Evolutionary conservation across 2,113 vertebrate genomes (phyloP).

Genomic region (Pelecanus crispus): DNA sequence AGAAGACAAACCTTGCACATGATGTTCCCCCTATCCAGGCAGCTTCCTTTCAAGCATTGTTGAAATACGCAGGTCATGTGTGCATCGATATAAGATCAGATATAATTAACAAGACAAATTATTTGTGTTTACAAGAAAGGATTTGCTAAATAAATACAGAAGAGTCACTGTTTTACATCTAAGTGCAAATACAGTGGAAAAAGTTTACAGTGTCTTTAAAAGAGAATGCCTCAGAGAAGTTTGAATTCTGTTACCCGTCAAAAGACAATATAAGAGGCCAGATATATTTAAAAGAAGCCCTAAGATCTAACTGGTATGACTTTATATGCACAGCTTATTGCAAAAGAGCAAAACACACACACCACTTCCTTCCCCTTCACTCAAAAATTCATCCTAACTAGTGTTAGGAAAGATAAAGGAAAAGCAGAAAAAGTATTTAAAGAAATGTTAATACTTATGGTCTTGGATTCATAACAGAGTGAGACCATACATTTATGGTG

Average conservation of each 20-base stretch:
- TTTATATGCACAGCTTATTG: background rate
- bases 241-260: background rate
- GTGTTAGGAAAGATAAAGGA: background rate
- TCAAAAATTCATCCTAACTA: constrained; percentile 16
- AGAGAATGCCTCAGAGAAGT: background rate
- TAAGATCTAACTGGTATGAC: background rate
- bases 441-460: background rate
- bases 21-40: background rate
- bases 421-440: background rate
- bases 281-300: background rate
- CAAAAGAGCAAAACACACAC: background rate
- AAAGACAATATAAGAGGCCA: background rate
- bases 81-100: background rate
- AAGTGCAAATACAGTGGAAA: background rate
- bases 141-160: background rate
- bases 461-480: background rate
- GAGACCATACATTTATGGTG: background rate
- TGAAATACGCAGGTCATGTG: background rate
- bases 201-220: background rate
- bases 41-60: background rate
- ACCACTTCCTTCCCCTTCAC: constrained; percentile 7
- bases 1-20: background rate
- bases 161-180: background rate
- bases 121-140: background rate
- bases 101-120: background rate